Conservation (phyloP, 1,140 invertebrate species). For the Drosophila eugracilis region DNA sequence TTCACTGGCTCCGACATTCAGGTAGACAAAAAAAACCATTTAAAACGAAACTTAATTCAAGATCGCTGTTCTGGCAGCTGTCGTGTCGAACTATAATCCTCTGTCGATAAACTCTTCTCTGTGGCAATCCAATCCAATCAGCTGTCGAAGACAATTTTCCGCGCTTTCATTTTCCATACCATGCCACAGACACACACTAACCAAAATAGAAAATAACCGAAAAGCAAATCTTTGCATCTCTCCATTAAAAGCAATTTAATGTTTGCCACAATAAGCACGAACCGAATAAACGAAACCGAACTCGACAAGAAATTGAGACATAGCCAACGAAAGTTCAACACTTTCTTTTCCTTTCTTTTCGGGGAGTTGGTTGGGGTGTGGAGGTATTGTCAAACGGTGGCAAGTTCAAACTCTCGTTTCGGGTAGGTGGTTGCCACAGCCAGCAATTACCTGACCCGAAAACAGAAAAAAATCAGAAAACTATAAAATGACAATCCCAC, state of each 20-base stretch:
- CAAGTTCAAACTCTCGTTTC: slow-evolving; percentile 59
- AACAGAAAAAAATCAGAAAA: slow-evolving; percentile 46
- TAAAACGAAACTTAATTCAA: slow-evolving; percentile 55
- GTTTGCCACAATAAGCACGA: slow-evolving; percentile 70
- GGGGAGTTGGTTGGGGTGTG: neutral
- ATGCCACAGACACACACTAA: slow-evolving; percentile 18
- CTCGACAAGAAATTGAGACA: slow-evolving; percentile 66
- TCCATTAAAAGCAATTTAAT: slow-evolving; percentile 75
- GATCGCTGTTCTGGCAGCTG: slow-evolving; percentile 38
- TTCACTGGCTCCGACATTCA: slow-evolving; percentile 7
- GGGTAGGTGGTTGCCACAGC: slow-evolving; percentile 59
- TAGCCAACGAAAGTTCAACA: slow-evolving; percentile 72
- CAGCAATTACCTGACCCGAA: slow-evolving; percentile 54
- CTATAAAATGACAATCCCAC: slow-evolving; percentile 32
- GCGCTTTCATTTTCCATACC: slow-evolving; percentile 65
- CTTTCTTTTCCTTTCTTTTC: slow-evolving; percentile 61
- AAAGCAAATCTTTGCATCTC: slow-evolving; percentile 61
- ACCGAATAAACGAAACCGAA: slow-evolving; percentile 34
- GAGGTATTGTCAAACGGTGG: slow-evolving; percentile 45
- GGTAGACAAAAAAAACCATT: slow-evolving; percentile 21
- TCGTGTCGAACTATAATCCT: neutral
- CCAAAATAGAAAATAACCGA: slow-evolving; percentile 10
- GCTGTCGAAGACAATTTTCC: slow-evolving; percentile 57
- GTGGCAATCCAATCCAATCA: slow-evolving; percentile 34
- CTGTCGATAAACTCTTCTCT: slow-evolving; percentile 5